phyloP scores from a whole-genome alignment of 2,113 vertebrate species.

The Acanthisitta chloris region DNA sequence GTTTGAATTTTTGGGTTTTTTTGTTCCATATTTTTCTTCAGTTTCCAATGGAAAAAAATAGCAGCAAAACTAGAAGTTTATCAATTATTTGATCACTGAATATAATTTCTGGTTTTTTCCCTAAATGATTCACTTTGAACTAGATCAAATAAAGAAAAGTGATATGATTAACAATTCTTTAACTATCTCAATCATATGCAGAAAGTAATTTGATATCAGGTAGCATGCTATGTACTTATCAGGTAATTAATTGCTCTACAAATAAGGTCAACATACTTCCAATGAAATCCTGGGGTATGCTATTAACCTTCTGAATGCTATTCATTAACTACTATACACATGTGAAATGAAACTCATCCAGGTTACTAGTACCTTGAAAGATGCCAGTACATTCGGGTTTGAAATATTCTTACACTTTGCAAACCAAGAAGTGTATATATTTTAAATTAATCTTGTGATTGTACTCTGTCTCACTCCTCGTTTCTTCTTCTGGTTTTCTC shows the following conservation, averaged over 20 bases:
- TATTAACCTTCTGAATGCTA: background rate
- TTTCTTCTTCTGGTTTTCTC: background rate
- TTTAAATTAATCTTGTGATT: background rate
- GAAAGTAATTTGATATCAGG: background rate
- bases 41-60: background rate
- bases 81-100: background rate
- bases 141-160: background rate
- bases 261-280: background rate
- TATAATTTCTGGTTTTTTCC: background rate
- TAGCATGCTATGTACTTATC: background rate
- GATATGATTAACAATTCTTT: background rate
- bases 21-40: background rate
- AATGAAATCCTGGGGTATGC: background rate
- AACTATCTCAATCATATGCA: background rate
- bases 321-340: background rate
- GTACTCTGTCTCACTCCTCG: background rate
- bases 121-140: background rate
- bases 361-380: background rate
- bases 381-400: background rate
- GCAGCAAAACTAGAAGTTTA: background rate
- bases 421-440: background rate
- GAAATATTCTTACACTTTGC: background rate
- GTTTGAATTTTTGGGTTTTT: too few relatives aligned
- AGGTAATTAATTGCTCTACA: background rate
- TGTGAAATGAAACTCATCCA: background rate